These are phyloP conservation scores for Caiman crocodilus DNA, from an alignment of 2,797 vertebrate species.

Conservation along the genomic window DNA sequence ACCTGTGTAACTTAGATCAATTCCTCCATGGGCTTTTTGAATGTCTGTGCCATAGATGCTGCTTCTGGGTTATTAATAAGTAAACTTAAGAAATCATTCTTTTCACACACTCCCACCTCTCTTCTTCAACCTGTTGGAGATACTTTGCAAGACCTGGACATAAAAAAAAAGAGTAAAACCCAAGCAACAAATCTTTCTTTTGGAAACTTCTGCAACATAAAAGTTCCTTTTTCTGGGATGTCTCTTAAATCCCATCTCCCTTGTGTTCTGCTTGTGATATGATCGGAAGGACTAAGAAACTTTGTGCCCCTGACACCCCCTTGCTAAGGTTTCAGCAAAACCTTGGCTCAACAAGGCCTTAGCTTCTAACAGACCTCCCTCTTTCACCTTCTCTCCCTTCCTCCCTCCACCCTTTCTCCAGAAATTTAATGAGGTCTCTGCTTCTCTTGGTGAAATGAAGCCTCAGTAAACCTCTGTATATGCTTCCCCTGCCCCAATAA, in stretches of 20 bases:
- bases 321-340: too few species aligned
- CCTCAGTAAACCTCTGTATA: neutral
- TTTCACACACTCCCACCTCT: neutral
- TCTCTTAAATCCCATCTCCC: neutral
- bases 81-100: neutral
- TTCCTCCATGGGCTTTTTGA: too few species aligned
- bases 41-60: too few species aligned
- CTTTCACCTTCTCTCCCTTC: too few species aligned
- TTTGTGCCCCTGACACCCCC: neutral
- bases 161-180: neutral
- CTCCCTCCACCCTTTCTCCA: too few species aligned
- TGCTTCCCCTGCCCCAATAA: neutral
- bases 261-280: neutral
- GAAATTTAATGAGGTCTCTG: too few species aligned
- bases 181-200: neutral
- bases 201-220: neutral
- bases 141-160: neutral
- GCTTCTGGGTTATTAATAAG: neutral
- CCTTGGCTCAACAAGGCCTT: too few species aligned
- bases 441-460: neutral
- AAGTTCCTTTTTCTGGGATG: neutral
- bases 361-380: too few species aligned
- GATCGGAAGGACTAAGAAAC: neutral
- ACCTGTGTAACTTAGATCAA: too few species aligned
- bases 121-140: neutral